Percentiles rank a stretch among this genome's conserved stretches.
Evolutionary conservation across 2,113 vertebrate genomes (phyloP).

Genomic region (Salvator merianae): DNA sequence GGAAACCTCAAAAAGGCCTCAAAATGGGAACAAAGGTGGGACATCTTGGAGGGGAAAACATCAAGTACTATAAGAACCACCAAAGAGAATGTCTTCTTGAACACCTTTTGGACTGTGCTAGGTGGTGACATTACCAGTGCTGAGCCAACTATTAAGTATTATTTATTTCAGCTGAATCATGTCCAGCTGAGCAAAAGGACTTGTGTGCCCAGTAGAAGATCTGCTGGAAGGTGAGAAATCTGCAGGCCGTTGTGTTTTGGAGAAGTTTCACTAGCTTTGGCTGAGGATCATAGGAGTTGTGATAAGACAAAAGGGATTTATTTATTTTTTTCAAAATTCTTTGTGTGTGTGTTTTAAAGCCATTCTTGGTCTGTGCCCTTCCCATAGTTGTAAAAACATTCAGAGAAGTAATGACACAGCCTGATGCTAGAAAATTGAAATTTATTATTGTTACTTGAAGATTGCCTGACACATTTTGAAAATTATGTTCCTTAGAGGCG

Average conservation of each 20-base stretch:
- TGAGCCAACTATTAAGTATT: conserved; percentile 25
- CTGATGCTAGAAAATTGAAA: not conserved
- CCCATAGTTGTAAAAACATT: not conserved
- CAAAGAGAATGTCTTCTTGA: too few relatives aligned
- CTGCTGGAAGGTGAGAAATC: not conserved
- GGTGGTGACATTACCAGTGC: too few relatives aligned
- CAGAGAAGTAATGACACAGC: not conserved
- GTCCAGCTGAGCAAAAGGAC: not conserved
- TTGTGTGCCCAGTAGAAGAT: not conserved
- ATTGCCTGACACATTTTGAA: not conserved
- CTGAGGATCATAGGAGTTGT: too few relatives aligned
- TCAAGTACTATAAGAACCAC: too few relatives aligned
- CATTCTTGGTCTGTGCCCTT: not conserved
- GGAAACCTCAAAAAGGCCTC: too few relatives aligned
- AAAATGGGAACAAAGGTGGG: too few relatives aligned
- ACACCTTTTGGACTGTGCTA: too few relatives aligned
- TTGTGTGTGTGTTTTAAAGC: not conserved
- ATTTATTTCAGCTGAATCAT: conserved; percentile 24
- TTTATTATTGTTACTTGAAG: not conserved
- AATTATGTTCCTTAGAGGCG: not conserved
- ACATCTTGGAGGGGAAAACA: too few relatives aligned
- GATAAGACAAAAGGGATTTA: too few relatives aligned
- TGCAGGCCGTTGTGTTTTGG: not conserved
- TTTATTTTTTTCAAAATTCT: too few relatives aligned
- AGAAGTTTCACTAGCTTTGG: too few relatives aligned